A percentile compares a stretch with the other conserved stretches of the same genome.
Conservation (phyloP, 2,113 vertebrate species). For the Apodemus speciosus region DNA sequence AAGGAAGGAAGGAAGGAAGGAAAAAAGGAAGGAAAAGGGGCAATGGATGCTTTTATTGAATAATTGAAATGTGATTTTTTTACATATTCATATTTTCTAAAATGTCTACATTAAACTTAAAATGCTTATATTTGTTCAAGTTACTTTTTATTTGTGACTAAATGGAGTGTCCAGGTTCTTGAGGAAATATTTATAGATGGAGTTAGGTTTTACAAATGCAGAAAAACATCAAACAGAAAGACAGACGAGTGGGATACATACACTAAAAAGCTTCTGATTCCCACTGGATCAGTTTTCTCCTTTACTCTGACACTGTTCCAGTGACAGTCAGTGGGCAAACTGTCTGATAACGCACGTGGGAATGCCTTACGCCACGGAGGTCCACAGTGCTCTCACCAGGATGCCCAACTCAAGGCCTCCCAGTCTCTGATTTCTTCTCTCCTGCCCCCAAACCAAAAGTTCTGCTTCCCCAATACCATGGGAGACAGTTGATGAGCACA, state of each 20-base stretch:
- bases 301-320: background rate
- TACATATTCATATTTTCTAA: slow-evolving; percentile 32
- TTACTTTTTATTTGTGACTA: slow-evolving; percentile 37
- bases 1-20: background rate
- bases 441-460: background rate
- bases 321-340: background rate
- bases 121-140: background rate
- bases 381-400: background rate
- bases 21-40: background rate
- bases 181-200: background rate
- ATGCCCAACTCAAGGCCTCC: background rate
- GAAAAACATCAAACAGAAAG: background rate
- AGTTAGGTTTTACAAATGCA: slow-evolving; percentile 47
- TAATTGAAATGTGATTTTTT: background rate
- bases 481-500: background rate
- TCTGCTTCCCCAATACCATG: background rate
- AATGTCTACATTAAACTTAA: slow-evolving; percentile 33
- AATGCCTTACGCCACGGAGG: background rate
- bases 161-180: background rate
- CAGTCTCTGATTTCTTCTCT: background rate
- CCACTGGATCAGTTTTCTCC: background rate
- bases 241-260: slow-evolving; percentile 29
- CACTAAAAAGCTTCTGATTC: background rate
- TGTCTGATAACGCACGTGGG: background rate
- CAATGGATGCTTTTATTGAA: background rate